Conservation (phyloP, 1,140 invertebrate genomes). For the Drosophila ananassae region DNA sequence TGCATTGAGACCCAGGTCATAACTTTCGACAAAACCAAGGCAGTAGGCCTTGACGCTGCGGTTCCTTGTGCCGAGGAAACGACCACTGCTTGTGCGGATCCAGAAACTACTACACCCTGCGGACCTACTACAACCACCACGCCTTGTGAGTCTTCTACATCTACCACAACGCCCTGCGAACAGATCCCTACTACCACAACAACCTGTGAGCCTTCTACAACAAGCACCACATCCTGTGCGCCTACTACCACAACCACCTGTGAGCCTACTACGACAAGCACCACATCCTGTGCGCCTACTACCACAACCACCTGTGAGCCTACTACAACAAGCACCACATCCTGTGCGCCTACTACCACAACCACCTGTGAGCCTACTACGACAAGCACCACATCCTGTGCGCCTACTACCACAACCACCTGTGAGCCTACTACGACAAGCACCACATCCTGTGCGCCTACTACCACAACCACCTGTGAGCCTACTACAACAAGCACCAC, state of each 20-base stretch:
- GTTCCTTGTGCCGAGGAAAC: conserved; percentile 31
- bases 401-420: no score
- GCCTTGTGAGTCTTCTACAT: conserved; percentile 3
- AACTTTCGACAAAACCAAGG: neutral
- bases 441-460: no score
- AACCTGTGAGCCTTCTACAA: neutral
- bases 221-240: conserved; percentile 24
- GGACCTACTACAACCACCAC: conserved; percentile 15
- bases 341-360: conserved; percentile 1
- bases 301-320: conserved; percentile 7
- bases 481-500: no score
- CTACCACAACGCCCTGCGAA: conserved; percentile 11
- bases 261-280: no score
- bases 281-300: neutral
- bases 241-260: conserved; percentile 23
- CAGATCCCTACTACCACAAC: neutral
- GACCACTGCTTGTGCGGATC: conserved; percentile 31
- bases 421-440: no score
- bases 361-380: no score
- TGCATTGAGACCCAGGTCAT: conserved; percentile 46
- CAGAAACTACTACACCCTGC: conserved; percentile 9
- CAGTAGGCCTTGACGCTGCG: neutral
- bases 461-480: no score
- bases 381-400: no score
- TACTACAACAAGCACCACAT: conserved; percentile 15